Evolutionary conservation across 2,888 invertebrate genomes (phyloP), one percentile per base, ranked within the genome.

Genomic region (Drosophila paranaensis): DNA sequence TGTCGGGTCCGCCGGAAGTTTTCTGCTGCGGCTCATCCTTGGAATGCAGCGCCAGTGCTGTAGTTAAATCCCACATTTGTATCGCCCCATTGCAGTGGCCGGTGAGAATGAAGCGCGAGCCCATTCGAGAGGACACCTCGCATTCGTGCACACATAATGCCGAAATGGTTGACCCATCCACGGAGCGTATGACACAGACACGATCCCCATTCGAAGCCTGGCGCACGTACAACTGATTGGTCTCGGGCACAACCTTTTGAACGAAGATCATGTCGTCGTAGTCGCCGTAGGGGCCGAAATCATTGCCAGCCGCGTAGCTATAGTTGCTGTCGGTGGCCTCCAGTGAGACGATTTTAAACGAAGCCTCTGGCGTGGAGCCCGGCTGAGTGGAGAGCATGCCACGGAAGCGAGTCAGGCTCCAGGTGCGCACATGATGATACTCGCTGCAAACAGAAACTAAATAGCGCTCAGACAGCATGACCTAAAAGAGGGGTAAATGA

Each of bases 381-480:
- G 99, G 99, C 92, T 99, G 99, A 0, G 99, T 99, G 46, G 98
- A 98, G 76, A 99, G 97, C 98, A 99, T 99, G 10, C 99, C 99
- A 43, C 99, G 94, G 93, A 99, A 99, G 72, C 99, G 94, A 0
- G 98, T 99, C 53, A 99, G 97, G 27, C 97, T 96, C 99, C 99
- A 99, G 60, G 98, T 98, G 33, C 99, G 94, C 13, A 99, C 99
- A 92, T 99, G 99, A 93, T 99, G 98, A 93, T 98, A 99, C 91
- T 99, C 99, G 77, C 97, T 97, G 93, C 99, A 99, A 40, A 98
- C 98, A 0, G 98, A 98, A 43, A 99, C 97, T 51, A 99, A 93
- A 93, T 98, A 98, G 93, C 98, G 98, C 92, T 99, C 98, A 10
- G 98, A 98, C 33, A 99, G 93, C 27, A 98, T 97, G 1, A 98